Conservation (phyloP, 2,888 invertebrate species). For the Pheosia gnoma region DNA sequence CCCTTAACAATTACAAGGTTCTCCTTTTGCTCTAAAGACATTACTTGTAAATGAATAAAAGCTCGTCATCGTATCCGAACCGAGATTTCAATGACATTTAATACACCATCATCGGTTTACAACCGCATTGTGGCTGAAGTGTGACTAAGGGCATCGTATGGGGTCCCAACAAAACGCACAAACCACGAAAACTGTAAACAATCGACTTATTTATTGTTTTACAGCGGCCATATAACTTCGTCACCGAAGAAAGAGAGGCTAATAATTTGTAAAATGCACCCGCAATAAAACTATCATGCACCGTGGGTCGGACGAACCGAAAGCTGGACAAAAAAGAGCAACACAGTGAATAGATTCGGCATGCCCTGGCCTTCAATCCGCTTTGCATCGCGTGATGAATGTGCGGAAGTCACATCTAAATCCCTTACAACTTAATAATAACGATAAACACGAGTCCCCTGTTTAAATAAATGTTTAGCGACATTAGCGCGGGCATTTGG, state of each 20-base stretch:
- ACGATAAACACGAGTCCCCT: slow-evolving; percentile 75
- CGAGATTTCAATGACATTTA: slow-evolving; percentile 57
- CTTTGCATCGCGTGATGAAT: slow-evolving; percentile 67
- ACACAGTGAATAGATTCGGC: slow-evolving; percentile 68
- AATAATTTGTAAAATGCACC: slow-evolving; percentile 72
- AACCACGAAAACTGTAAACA: slow-evolving; percentile 73
- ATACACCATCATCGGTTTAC: slow-evolving; percentile 68
- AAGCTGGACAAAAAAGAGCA: slow-evolving; percentile 52
- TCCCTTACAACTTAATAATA: slow-evolving; percentile 79
- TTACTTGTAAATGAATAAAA: slow-evolving; percentile 46
- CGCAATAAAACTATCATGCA: slow-evolving; percentile 80
- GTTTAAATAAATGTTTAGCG: slow-evolving; percentile 75
- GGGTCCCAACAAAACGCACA: slow-evolving; percentile 59
- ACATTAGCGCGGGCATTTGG: slow-evolving; percentile 73
- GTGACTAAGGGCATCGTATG: slow-evolving; percentile 66
- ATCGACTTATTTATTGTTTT: slow-evolving; percentile 80
- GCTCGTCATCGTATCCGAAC: slow-evolving; percentile 58
- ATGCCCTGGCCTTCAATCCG: slow-evolving; percentile 61
- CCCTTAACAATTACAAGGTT: slow-evolving; percentile 27
- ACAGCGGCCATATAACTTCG: slow-evolving; percentile 75
- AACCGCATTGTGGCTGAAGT: slow-evolving; percentile 45
- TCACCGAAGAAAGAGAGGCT: slow-evolving; percentile 63
- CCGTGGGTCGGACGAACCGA: slow-evolving; percentile 41
- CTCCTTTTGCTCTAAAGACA: slow-evolving; percentile 57
- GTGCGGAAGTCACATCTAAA: slow-evolving; percentile 73